phyloP scores from a whole-genome alignment of 2,113 vertebrate genomes.

The Gorilla gorilla region DNA sequence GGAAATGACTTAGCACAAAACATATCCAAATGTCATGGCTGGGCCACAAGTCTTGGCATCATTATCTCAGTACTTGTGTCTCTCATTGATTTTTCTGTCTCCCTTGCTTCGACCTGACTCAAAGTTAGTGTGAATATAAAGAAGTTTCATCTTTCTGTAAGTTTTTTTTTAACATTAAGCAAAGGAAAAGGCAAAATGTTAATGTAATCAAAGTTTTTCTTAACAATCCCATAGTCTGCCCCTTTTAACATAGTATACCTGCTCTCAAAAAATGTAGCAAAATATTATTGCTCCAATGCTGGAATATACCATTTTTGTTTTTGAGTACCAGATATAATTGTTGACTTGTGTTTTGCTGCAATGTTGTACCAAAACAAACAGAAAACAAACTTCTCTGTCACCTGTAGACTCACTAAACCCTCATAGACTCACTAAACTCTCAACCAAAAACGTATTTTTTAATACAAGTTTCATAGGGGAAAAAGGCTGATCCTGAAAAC shows the following conservation, averaged over 20 bases:
- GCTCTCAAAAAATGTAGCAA: not conserved
- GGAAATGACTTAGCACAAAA: not conserved
- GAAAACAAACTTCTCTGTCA: not conserved
- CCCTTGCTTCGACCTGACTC: not conserved
- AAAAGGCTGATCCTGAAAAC: not conserved
- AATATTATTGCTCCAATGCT: not conserved
- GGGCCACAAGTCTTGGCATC: not conserved
- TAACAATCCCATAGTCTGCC: not conserved
- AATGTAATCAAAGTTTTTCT: not conserved
- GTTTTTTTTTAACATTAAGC: not conserved
- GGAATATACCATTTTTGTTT: not conserved
- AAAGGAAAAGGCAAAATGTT: not conserved
- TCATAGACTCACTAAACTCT: too few relatives aligned
- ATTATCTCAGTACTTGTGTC: not conserved
- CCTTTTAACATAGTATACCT: not conserved
- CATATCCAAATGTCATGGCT: not conserved
- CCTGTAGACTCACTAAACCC: not conserved
- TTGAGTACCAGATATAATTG: not conserved
- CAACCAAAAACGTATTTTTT: not conserved
- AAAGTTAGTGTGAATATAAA: not conserved
- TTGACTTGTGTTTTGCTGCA: not conserved
- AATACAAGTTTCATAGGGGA: not conserved
- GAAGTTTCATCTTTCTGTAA: not conserved
- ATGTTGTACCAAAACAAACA: not conserved
- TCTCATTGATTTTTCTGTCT: not conserved